A percentile compares a stretch with the other conserved stretches of the same genome.
phyloP scores from a whole-genome alignment of 2,888 invertebrate species.

The Parnassius apollo region DNA sequence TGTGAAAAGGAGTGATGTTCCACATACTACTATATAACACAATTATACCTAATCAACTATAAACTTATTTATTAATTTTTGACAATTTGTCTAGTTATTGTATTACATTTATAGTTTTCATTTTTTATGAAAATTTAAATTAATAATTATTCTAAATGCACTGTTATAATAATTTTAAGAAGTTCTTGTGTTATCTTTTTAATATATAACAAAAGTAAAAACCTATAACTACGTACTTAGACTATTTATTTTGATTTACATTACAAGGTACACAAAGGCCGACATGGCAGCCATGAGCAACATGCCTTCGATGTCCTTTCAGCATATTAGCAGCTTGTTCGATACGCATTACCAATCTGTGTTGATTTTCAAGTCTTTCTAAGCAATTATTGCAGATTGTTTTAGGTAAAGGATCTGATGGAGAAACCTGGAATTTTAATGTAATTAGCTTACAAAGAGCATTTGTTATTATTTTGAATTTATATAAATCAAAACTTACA shows the following conservation, averaged over 20 bases:
- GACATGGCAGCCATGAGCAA: constrained; percentile 43
- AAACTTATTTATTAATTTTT: no score
- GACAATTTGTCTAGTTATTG: no score
- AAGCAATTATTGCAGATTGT: constrained; percentile 84
- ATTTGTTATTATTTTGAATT: neutral
- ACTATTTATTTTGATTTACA: constrained; percentile 38
- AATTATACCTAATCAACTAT: no score
- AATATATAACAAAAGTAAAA: no score
- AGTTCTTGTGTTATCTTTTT: no score
- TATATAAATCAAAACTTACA: constrained; percentile 73
- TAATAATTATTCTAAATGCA: no score
- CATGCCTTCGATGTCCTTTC: constrained; percentile 53
- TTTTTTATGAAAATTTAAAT: no score
- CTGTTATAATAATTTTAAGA: no score
- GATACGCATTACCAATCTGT: constrained; percentile 71
- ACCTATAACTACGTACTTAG: neutral
- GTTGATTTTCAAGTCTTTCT: constrained; percentile 81
- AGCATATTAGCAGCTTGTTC: constrained; percentile 68
- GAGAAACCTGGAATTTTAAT: constrained; percentile 75
- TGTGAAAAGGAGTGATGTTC: no score
- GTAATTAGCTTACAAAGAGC: neutral
- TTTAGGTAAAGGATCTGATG: constrained; percentile 85
- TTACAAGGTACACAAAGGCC: constrained; percentile 43
- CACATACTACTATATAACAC: no score
- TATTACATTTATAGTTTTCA: no score